Base-by-base conservation (phyloP, 2,797 vertebrate species). In the Taeniopygia guttata region DNA sequence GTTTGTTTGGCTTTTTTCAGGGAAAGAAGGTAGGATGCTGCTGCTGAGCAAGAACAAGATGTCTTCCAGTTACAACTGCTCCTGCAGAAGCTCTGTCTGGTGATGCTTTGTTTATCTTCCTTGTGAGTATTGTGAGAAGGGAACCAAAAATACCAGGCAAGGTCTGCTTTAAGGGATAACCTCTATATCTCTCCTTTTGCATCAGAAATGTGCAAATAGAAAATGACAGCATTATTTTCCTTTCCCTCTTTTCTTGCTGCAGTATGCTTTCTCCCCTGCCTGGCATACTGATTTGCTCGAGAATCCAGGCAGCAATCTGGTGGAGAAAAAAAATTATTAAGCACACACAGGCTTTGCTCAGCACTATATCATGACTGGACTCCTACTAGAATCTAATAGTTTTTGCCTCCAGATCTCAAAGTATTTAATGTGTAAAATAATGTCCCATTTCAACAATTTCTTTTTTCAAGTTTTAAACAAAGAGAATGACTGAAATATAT, bases 261-360 rank as follows among this genome's bases (percentile, higher is more conserved):
- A 89, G 27, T 72, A 29, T 2, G 2, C 12, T 83, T 91, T 93
- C 60, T 83, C 29, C 13, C 42, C 75, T 83, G 79, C 13, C 49
- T 89, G 46, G 75, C 52, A 89, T 85, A 85, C 82, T 77, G 84
- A 91, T 94, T 80, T 91, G 32, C 54, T 89, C 25, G 38, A 92
- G 72, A 95, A 87, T 54, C 56, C 68, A 93, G 60, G 34, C 30
- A 91, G 56, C 8, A 63, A 32, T 73, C 62, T 72, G 38, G 21
- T 70, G 56, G 29, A 79, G 90, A 77, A 77, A 68, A 88, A 89
- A 74, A 82, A 76, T 52, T 38, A 68, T 34, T 59, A 83, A 60
- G 38, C 64, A 60, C 27, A 80, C 9, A 16, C 14, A 80, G 42
- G 26, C 32, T 59, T 89, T 85, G 19, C 49, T 87, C 60, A 80